A percentile compares a stretch with the other conserved stretches of the same genome.
Evolutionary conservation across 2,888 invertebrate species (phyloP).

Genomic region (Steinernema carpocapsae): DNA sequence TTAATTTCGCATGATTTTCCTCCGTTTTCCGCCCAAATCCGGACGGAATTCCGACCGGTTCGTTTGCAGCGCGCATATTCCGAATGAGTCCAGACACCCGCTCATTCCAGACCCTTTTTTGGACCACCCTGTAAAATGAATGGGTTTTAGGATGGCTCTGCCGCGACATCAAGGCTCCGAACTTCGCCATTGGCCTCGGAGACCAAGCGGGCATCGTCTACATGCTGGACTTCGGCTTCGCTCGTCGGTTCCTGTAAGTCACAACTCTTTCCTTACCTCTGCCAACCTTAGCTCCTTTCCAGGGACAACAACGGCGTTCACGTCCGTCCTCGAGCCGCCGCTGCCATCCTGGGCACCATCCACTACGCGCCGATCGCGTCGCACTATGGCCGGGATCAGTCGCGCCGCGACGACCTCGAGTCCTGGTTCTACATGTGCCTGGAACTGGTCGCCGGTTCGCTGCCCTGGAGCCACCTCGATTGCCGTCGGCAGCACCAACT

Average conservation of each 20-base stretch:
- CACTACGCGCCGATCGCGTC: constrained; percentile 53
- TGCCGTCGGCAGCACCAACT: constrained; percentile 52
- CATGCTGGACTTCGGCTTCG: constrained; percentile 65
- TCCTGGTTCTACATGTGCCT: constrained; percentile 63
- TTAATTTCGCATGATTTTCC: no score
- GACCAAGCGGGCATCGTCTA: constrained; percentile 48
- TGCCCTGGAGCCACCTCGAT: constrained; percentile 56
- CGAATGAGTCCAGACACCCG: no score
- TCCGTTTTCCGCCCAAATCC: no score
- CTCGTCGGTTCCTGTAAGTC: constrained; percentile 54
- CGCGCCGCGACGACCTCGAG: constrained; percentile 60
- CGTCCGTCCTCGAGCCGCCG: constrained; percentile 56
- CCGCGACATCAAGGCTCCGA: constrained; percentile 63
- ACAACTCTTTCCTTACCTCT: not conserved
- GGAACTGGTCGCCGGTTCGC: constrained; percentile 54
- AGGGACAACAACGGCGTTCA: constrained; percentile 57
- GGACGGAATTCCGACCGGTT: no score
- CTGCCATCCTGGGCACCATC: constrained; percentile 62
- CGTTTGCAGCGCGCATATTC: no score
- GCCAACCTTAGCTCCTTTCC: constrained; percentile 8
- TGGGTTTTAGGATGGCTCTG: constrained; percentile 44
- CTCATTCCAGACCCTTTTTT: no score
- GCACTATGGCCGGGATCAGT: constrained; percentile 59
- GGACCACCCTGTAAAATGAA: no score
- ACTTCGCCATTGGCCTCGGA: constrained; percentile 60